Evolutionary conservation across 2,113 vertebrate genomes (phyloP), one percentile per base, ranked within the genome.

Genomic region (Burhinus oedicnemus): DNA sequence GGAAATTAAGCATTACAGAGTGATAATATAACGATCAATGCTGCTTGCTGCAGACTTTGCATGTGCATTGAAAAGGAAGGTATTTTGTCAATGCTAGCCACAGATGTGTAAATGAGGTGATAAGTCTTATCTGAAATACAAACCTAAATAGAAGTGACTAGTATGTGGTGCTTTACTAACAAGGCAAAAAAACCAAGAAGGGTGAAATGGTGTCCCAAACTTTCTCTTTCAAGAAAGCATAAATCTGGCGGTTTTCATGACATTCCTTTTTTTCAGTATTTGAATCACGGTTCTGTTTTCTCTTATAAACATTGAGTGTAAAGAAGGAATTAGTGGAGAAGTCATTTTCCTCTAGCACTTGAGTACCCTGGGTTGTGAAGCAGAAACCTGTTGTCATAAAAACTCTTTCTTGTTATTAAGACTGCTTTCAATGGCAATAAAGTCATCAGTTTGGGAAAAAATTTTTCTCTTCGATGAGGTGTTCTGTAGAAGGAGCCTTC

Each of bases 1-100:
- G 95, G 91, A 96, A 97, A 97, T 95, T 87, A 93, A 66, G 58
- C 62, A 18, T 72, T 94, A 79, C 81, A 77, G 81, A 85, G 86
- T 77, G 95, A 95, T 95, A 95, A 92, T 87, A 36, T 81, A 51
- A 66, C 91, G 93, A 95, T 97, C 91, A 68, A 90, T 95, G 84
- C 92, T 79, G 93, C 84, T 20, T 6, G 65, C 91, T 82, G 69
- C 86, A 84, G 78, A 36, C 79, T 54, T 18, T 19, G 54, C 3
- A 4, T 57, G 64, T 20, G 40, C 82, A 17, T 22, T 72, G 77
- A 4, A 54, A 95, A 71, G 77, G 83, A 57, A 65, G 91, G 36
- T 52, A 10, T 29, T 95, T 66, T 49, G 47, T 51, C 66, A 54
- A 2, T 61, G 71, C 45, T 69, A 49, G 83, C 45, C 71, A 21